Base-by-base conservation (phyloP, 1,140 invertebrate species). In the Drosophila setifemur region DNA sequence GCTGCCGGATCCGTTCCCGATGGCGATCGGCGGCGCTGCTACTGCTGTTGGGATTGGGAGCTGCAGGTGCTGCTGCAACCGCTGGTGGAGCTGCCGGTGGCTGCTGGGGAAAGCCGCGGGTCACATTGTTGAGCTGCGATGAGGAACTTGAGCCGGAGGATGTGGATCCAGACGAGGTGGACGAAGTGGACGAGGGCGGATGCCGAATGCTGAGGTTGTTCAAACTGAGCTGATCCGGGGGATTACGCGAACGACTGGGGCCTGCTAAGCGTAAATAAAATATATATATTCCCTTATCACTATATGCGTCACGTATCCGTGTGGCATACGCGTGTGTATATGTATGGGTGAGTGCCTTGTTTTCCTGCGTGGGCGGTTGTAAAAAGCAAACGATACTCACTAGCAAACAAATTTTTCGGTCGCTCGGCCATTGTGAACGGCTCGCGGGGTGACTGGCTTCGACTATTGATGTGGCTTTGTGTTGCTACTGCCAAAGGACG, bases 101-200 rank as follows among this genome's bases (percentile, higher is more conserved):
- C 23, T 55, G 63, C 25, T 77, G 85, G 7, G 69, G 44, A 54
- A 88, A 88, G 16, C 86, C 70, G 31, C 76, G 68, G 28, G 74
- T 55, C 11, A 86, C 66, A 70, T 82, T 88, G 11, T 81, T 86
- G 4, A 81, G 81, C 50, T 85, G 81, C 68, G 81, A 85, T 42
- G 86, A 89, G 82, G 82, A 89, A 83, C 87, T 89, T 44, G 87
- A 88, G 47, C 83, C 83, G 31, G 82, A 89, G 40, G 88, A 89
- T 33, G 88, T 83, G 9, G 88, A 89, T 19, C 88, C 87, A n/a
- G 87, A 89, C 19, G 87, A 89, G n/a, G 88, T 89, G 12, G 88
- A 89, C 39, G 88, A 89, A 4, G 86, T 79, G 9, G 86, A 89
- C 31, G 88, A 88, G n/a, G 88, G 88, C 33, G 77, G 81, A 74